Conservation (phyloP, 2,113 vertebrate genomes). For the Oreochromis aureus region DNA sequence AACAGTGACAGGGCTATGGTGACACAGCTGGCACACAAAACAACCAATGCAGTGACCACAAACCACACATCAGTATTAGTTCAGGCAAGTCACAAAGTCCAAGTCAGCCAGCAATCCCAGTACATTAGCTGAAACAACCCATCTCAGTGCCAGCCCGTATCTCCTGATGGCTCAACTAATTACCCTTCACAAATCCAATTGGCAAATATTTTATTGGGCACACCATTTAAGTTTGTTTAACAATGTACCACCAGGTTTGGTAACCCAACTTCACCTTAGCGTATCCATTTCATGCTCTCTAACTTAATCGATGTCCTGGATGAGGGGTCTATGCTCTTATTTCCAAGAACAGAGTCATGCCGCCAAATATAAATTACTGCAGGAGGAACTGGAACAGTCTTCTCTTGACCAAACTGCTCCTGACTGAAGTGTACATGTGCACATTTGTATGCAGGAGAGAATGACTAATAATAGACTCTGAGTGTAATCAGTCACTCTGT, state of each 20-base stretch:
- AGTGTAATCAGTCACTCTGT: neutral
- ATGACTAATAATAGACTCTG: neutral
- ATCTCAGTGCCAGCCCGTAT: neutral
- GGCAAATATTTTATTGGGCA: neutral
- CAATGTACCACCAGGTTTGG: neutral
- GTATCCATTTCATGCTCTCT: neutral
- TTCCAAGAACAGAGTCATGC: neutral
- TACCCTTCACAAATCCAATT: neutral
- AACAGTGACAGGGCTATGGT: neutral
- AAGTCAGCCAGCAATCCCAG: neutral
- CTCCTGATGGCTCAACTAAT: neutral
- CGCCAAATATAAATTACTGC: neutral
- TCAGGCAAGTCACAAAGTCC: neutral
- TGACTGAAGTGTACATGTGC: neutral
- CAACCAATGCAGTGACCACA: neutral
- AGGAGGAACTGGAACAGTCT: neutral
- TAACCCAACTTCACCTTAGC: neutral
- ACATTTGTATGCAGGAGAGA: neutral
- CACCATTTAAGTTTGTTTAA: neutral
- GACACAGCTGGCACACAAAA: neutral
- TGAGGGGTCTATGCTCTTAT: neutral
- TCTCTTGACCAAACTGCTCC: neutral
- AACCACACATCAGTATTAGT: neutral
- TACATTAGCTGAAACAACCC: neutral
- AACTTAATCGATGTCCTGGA: neutral